Evolutionary conservation across 2,113 vertebrate genomes (phyloP), one percentile per base, ranked within the genome.

Genomic region (Tauraco erythrolophus): DNA sequence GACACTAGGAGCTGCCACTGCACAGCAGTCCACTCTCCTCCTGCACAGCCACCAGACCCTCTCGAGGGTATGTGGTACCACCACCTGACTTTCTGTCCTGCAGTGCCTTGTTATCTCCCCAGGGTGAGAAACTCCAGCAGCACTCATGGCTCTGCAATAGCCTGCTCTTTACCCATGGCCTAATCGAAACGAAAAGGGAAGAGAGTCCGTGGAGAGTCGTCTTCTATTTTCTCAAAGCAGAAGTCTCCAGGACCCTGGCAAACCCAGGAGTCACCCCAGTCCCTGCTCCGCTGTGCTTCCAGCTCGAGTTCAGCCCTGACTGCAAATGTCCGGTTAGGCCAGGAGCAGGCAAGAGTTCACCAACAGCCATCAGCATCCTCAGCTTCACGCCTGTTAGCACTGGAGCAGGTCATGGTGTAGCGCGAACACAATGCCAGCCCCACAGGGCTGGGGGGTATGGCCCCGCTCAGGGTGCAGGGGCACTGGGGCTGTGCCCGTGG

Each of bases 1-100:
- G 31, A 28, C 46, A 25, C 13, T 6, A 66, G 0, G 3, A 50
- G 71, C 25, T 14, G 31, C 24, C 3, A 9, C 7, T 2, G 5
- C 4, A 4, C 28, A 53, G 41, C 19, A 60, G 51, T 7, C 25
- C 9, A n/a, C 56, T 70, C 80, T 64, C 43, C 45, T 33, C 43
- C 45, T 33, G 53, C 53, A 61, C 11, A 13, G 37, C 33, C 35
- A 46, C 5, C 31, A 31, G 22, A n/a, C 37, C n/a, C 45, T 57
- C 61, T 51, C 2, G 2, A 69, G 43, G 62, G 19, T 4, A 28
- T 4, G 33, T 5, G 56, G 41, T 56, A 81, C 7, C 46, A 41
- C 11, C 33, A 15, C 14, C 37, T 64, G 22, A 23, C 51, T 45
- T 35, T 35, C 65, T 28, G 24, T 39, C 48, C 62, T 56, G 28